Evolutionary conservation across 2,797 vertebrate genomes (phyloP).

Genomic region (Intellagama lesueurii): DNA sequence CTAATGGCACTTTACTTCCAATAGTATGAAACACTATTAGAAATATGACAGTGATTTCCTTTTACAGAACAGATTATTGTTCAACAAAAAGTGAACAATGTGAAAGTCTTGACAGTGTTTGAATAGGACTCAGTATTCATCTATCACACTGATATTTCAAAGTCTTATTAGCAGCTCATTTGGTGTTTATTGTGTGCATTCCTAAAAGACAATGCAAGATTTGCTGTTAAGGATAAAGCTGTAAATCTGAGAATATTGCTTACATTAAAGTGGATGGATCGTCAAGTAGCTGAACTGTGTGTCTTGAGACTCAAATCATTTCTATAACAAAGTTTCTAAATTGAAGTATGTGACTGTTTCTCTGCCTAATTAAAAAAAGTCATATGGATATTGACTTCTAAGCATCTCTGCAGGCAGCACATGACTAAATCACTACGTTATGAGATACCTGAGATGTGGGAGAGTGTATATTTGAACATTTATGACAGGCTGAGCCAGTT

Average conservation of each 20-base stretch:
- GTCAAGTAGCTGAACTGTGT: neutral
- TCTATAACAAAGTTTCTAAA: neutral
- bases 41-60: neutral
- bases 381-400: neutral
- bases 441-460: neutral
- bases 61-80: neutral
- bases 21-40: neutral
- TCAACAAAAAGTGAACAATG: neutral
- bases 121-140: neutral
- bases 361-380: neutral
- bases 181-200: neutral
- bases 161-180: neutral
- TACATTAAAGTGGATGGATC: neutral
- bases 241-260: neutral
- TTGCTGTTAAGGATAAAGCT: neutral
- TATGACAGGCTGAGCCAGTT: neutral
- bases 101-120: neutral
- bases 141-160: neutral
- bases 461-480: neutral
- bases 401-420: neutral
- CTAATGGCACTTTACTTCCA: conserved; percentile 2
- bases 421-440: neutral
- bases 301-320: neutral
- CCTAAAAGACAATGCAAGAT: neutral
- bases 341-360: neutral